Evolutionary conservation across 2,113 vertebrate species (phyloP), one percentile per base, ranked within the genome.

Genomic region (Loxodonta africana): DNA sequence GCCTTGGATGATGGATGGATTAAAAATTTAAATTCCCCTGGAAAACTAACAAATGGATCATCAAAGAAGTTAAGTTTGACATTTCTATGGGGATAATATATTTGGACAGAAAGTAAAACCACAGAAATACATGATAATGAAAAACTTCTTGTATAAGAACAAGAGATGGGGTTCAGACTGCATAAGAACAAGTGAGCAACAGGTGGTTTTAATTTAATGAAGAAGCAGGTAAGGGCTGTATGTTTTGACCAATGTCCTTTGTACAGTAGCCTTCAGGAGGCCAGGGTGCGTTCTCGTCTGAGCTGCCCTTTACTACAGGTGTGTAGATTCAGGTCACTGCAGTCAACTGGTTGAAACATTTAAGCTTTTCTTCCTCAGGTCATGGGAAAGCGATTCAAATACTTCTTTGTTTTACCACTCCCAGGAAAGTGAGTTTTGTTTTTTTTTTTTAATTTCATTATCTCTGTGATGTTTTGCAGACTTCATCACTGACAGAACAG

Each of bases 261-360:
- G 33, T 18, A 2, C 28, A 1, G 51, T 41, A 57, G 3, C n/a
- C 3, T 14, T 25, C 0, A 4, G 51, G 25, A 57, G 82, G 37
- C 18, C 0, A 18, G 37, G 4, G 2, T 7, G 28, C 3, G 0
- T 5, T 26, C 37, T 46, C 81, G 46, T 3, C 1, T 0, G 12
- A 82, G 65, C 69, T 60, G 14, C 57, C 14, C 57, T 53, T 33
- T 7, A 26, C 2, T 1, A 21, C 51, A 28, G n/a, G 28, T n/a
- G 2, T 8, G 1, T 8, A 9, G 10, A 90, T 46, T 21, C 37
- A 3, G 0, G 25, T 10, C 74, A 5, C 9, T 17, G 30, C 21
- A 0, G 18, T 1, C 26, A 48, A 51, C 44, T 28, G 18, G 17
- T 6, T 30, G 12, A 15, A 37, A 41, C 28, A 0, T 10, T 18